Evolutionary conservation across 1,140 invertebrate species (phyloP), one percentile per base, ranked within the genome.

Genomic region (Meteorus sp.): DNA sequence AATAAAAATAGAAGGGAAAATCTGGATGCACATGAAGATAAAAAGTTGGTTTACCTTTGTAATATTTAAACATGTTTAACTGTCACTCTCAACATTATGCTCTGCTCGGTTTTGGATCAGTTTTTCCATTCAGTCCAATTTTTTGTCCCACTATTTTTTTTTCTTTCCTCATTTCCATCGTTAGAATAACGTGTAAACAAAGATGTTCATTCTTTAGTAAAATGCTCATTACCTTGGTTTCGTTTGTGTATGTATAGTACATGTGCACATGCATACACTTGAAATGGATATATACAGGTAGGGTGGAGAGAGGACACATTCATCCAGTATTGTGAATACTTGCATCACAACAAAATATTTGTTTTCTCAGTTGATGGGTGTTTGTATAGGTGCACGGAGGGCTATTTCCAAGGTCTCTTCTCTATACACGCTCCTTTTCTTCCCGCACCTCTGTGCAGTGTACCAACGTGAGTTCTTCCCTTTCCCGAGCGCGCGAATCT

Each of bases 271-370:
- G 44, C n/a, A n/a, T n/a, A n/a, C n/a, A n/a, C n/a, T n/a, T n/a
- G n/a, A n/a, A n/a, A n/a, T n/a, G n/a, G n/a, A n/a, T n/a, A n/a
- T n/a, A n/a, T n/a, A n/a, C n/a, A n/a, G n/a, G n/a, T n/a, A n/a
- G n/a, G n/a, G n/a, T n/a, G n/a, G n/a, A n/a, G n/a, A n/a, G n/a
- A n/a, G n/a, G 45, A 23, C 13, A 27, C 25, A 19, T 52, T 52
- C 50, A 52, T 37, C 37, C 50, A 35, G 65, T 70, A 54, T 72
- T 66, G 65, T 73, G 62, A 68, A 73, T 76, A 75, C 70, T 74
- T 70, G 71, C 71, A 76, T 72, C 71, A 73, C 66, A 76, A 75
- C 70, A 74, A 75, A 76, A 75, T 75, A 72, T 76, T 75, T 74
- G 71, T 71, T 75, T 73, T 74, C 62, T 48, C 56, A 57, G 43